Evolutionary conservation across 2,113 vertebrate genomes (phyloP).

Genomic region (Dipodomys ordii): DNA sequence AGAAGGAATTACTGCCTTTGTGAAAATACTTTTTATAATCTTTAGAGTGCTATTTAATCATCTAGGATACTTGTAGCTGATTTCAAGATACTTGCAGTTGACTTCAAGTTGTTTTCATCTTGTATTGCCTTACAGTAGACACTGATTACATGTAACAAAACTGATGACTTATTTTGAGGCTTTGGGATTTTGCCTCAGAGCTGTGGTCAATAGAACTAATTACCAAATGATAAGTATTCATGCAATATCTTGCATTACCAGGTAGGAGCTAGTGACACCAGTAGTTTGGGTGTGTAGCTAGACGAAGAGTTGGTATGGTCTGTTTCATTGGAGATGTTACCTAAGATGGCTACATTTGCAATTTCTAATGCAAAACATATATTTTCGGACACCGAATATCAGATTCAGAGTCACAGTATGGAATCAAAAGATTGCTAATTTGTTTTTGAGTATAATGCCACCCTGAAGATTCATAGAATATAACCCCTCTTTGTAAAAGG

Average conservation of each 20-base stretch:
- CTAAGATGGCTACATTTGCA: conserved; percentile 40
- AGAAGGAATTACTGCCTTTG: background rate
- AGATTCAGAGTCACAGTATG: conserved; percentile 36
- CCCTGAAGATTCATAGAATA: background rate
- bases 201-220: conserved; percentile 52
- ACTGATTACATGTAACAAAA: conserved; percentile 34
- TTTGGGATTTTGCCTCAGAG: conserved; percentile 33
- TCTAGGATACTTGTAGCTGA: background rate
- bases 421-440: background rate
- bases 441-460: conserved; percentile 12
- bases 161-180: conserved; percentile 61
- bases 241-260: conserved; percentile 40
- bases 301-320: background rate
- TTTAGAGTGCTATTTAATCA: conserved; percentile 13
- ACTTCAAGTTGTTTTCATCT: conserved; percentile 6
- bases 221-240: conserved; percentile 69
- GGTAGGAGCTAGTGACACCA: conserved; percentile 25
- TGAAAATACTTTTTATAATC: conserved; percentile 20
- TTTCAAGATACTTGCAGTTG: background rate
- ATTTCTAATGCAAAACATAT: background rate
- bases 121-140: conserved; percentile 23
- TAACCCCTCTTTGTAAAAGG: background rate
- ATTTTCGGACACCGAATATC: background rate
- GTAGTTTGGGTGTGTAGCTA: conserved; percentile 44
- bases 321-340: background rate